Base-by-base conservation (phyloP, 2,888 invertebrate species). In the Microchrysa polita region DNA sequence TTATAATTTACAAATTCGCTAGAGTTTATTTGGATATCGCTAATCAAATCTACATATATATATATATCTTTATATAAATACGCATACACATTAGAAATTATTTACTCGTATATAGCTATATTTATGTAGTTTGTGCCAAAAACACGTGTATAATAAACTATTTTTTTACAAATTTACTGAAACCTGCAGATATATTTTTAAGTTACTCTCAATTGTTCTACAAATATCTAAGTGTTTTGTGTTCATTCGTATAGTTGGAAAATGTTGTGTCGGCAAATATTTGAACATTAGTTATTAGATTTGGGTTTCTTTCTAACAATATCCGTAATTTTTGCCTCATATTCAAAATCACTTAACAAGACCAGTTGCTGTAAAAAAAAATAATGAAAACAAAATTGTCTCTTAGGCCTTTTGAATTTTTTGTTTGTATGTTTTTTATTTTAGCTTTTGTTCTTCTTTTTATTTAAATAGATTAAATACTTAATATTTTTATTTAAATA, bases 321-420 rank as follows among this genome's bases (percentile, higher is more conserved):
- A 40, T 40, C 18, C 12, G 61, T 34, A 5, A 61, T 18, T 40
- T 18, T 7, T 5, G 48, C 4, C 18, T 61, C 59, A 7, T 59
- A 23, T 40, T 40, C 27, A 2, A 60, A 60, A 61, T 18, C 61
- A 61, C 34, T 16, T 40, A 16, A 23, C 23, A 34, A n/a, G 12
- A 27, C 12, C 16, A 61, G 40, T 61, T 40, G 16, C 27, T 40
- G 16, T 14, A 40, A 61, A 61, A 61, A 42, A 16, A 61, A 61
- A 40, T 5, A 61, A 61, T 40, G 16, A 18, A 42, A 40, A 40
- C 9, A 34, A 23, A 61, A 65, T 69, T 18, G 69, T 69, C 69
- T 67, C 67, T 69, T 69, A 69, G 69, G 69, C 69, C 69, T 55
- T n/a, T 69, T 69, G 69, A 55, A 55, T 69, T 55, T 18, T 67